Percentiles rank a stretch among this genome's conserved stretches.
Evolutionary conservation across 2,888 invertebrate genomes (phyloP).

Genomic region (Hirtodrosophila duncani): DNA sequence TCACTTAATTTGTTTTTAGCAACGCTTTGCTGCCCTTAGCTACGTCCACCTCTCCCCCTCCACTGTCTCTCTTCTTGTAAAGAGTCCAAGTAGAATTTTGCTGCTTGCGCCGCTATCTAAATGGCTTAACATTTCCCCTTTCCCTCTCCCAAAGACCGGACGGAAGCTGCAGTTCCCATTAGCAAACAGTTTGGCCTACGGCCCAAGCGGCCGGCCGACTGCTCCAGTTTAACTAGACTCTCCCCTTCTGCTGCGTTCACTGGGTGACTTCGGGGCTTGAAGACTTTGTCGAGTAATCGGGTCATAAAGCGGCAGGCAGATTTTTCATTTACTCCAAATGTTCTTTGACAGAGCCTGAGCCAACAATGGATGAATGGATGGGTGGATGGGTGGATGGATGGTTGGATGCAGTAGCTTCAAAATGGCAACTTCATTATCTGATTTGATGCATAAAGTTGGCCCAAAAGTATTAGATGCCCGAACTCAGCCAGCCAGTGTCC

Average conservation of each 20-base stretch:
- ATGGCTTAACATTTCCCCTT: constrained; percentile 52
- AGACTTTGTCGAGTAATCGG: constrained; percentile 54
- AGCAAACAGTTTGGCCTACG: not conserved
- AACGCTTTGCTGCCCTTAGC: constrained; percentile 21
- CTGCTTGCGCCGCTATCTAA: constrained; percentile 41
- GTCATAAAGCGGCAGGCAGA: constrained; percentile 57
- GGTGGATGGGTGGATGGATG: no score
- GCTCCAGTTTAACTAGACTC: constrained; percentile 9
- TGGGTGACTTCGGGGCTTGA: not conserved
- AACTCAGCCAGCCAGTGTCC: no score
- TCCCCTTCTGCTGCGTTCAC: not conserved
- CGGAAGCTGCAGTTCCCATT: constrained; percentile 40
- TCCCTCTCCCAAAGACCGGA: constrained; percentile 3
- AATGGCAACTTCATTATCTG: no score
- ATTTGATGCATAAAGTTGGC: no score
- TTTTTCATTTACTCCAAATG: no score
- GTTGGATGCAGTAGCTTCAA: no score
- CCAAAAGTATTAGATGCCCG: no score
- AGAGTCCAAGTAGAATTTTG: constrained; percentile 27
- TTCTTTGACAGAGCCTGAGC: no score
- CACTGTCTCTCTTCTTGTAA: constrained; percentile 17
- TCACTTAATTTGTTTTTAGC: constrained; percentile 53
- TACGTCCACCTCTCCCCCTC: not conserved
- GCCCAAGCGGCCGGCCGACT: not conserved
- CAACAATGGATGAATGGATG: no score